Evolutionary conservation across 2,113 vertebrate species (phyloP).

Genomic region (Protobothrops flavoviridis): DNA sequence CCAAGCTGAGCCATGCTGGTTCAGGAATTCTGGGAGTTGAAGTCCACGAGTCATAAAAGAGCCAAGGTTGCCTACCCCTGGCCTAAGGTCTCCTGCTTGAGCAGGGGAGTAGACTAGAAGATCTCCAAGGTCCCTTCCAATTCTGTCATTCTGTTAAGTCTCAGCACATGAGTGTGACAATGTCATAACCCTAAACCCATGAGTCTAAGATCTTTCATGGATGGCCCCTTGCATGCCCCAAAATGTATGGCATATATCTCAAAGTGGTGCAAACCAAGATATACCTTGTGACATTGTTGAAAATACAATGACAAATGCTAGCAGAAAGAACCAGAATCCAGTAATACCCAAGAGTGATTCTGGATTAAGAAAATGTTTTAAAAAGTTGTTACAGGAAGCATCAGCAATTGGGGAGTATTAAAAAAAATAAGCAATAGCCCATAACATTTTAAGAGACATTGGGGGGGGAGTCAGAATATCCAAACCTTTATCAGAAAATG

Average conservation of each 20-base stretch:
- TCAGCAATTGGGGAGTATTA: not conserved
- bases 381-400: not conserved
- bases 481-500: constrained; percentile 2
- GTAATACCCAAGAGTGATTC: not conserved
- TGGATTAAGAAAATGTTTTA: not conserved
- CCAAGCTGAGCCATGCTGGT: no score
- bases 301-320: not conserved
- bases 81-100: no score
- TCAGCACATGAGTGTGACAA: not conserved
- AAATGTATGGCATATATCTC: not conserved
- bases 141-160: not conserved
- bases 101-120: no score
- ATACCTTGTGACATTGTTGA: not conserved
- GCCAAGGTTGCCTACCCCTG: no score
- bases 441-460: not conserved
- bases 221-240: not conserved
- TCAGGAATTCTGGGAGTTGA: no score
- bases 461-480: not conserved
- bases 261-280: not conserved
- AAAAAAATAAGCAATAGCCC: not conserved
- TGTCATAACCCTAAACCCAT: not conserved
- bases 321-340: no score
- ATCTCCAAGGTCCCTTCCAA: not conserved
- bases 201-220: not conserved
- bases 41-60: no score